phyloP scores from a whole-genome alignment of 92 coral and sea anemone species.

The Galaxea fascicularis region DNA sequence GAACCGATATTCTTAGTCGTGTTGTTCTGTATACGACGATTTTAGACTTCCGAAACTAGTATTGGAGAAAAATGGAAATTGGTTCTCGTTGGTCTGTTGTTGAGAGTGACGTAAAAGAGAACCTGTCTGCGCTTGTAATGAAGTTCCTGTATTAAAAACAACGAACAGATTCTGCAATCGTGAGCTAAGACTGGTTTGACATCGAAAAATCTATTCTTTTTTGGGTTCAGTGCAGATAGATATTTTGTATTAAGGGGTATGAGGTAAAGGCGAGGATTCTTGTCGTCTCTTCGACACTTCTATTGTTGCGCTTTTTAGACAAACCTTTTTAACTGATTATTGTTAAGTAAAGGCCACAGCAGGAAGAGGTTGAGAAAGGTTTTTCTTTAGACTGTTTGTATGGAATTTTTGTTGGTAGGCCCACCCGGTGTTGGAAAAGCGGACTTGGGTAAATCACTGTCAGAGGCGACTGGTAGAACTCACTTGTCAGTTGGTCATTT shows the following conservation, averaged over 20 bases:
- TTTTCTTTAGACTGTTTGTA: neutral
- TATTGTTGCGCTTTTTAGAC: too few species aligned
- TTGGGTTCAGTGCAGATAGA: neutral
- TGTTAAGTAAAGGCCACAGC: too few species aligned
- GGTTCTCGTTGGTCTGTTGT: too few species aligned
- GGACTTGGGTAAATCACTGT: conserved; percentile 68
- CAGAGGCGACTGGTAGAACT: conserved; percentile 79
- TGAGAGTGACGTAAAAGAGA: neutral
- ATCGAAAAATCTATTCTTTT: neutral
- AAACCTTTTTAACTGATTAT: too few species aligned
- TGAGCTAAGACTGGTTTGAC: neutral
- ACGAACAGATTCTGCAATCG: neutral
- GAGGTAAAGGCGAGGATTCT: too few species aligned
- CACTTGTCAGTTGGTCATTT: conserved; percentile 78
- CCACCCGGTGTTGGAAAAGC: conserved; percentile 82
- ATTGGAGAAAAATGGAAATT: too few species aligned
- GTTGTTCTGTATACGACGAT: too few species aligned
- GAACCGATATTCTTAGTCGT: neutral
- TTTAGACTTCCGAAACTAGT: too few species aligned
- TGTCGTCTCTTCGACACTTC: too few species aligned
- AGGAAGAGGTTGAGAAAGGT: too few species aligned
- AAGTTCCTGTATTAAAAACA: neutral
- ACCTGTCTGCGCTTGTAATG: neutral
- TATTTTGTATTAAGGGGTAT: too few species aligned
- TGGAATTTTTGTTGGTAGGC: conserved; percentile 31